phyloP scores from a whole-genome alignment of 1,140 invertebrate species.

The Papilio xuthus region DNA sequence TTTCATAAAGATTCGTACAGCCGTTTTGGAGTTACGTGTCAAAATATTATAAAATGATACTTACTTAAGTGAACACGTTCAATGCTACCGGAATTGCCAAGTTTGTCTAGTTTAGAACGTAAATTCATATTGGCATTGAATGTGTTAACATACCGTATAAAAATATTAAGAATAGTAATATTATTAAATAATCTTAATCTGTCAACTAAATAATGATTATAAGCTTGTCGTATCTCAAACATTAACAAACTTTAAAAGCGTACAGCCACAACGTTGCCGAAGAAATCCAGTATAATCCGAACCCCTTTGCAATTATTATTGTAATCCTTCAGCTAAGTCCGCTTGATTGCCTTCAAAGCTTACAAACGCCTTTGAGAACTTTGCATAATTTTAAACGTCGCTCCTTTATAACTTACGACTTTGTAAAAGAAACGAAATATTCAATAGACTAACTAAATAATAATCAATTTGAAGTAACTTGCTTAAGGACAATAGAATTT shows the following conservation, averaged over 20 bases:
- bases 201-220: constrained; percentile 7
- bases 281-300: constrained; percentile 32
- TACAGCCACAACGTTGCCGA: constrained; percentile 17
- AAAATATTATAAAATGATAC: too few relatives aligned
- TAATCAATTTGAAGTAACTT: not conserved
- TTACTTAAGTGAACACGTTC: too few relatives aligned
- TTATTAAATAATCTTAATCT: not conserved
- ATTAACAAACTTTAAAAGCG: constrained; percentile 3
- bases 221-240: not conserved
- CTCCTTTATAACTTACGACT: constrained; percentile 8
- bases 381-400: constrained; percentile 28
- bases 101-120: too few relatives aligned
- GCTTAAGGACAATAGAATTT: not conserved
- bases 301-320: constrained; percentile 35
- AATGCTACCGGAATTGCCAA: not conserved
- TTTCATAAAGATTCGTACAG: too few relatives aligned
- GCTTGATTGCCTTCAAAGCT: constrained; percentile 32
- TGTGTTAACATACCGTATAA: not conserved
- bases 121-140: not conserved
- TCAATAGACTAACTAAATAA: not conserved
- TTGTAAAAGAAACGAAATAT: not conserved
- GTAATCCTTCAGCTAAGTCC: constrained; percentile 27
- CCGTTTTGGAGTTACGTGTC: too few relatives aligned
- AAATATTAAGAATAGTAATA: not conserved
- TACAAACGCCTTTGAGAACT: constrained; percentile 31